phyloP scores from a whole-genome alignment of 1,140 invertebrate species.

The Magallana gigas region DNA sequence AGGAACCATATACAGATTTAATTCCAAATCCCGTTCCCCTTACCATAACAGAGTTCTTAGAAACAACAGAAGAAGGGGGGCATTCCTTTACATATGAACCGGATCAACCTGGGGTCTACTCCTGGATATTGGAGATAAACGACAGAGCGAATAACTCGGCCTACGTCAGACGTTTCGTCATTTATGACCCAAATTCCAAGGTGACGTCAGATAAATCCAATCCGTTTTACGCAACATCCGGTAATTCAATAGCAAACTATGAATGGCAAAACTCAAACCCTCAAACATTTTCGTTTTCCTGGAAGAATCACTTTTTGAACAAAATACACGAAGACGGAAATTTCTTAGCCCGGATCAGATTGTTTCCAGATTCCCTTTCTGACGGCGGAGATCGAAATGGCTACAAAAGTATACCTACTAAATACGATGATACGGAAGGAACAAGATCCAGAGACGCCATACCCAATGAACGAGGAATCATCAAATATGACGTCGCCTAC shows the following conservation, averaged over 20 bases:
- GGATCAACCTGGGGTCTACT: slow-evolving; percentile 55
- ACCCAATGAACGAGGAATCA: slow-evolving; percentile 54
- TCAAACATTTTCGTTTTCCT: background rate
- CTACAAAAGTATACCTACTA: slow-evolving; percentile 33
- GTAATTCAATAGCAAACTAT: slow-evolving; percentile 44
- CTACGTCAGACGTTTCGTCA: slow-evolving; percentile 55
- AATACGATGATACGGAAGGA: slow-evolving; percentile 54
- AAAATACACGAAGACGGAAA: slow-evolving; percentile 49
- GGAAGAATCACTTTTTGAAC: slow-evolving; percentile 48
- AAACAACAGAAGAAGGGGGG: background rate
- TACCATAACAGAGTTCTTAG: background rate
- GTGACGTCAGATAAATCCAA: slow-evolving; percentile 45
- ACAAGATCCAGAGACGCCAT: slow-evolving; percentile 45
- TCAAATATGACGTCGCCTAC: slow-evolving; percentile 42
- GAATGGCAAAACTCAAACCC: background rate
- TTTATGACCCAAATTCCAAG: slow-evolving; percentile 60
- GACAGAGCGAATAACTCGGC: slow-evolving; percentile 64
- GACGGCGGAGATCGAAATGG: slow-evolving; percentile 20
- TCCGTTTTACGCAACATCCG: slow-evolving; percentile 28
- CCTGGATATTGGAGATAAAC: slow-evolving; percentile 56
- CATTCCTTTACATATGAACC: slow-evolving; percentile 51
- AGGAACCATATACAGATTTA: background rate
- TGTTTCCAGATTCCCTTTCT: slow-evolving; percentile 46
- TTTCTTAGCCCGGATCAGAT: slow-evolving; percentile 46
- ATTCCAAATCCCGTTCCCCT: background rate